Evolutionary conservation across 1,140 invertebrate genomes (phyloP).

Genomic region (Berghia stephanieae): DNA sequence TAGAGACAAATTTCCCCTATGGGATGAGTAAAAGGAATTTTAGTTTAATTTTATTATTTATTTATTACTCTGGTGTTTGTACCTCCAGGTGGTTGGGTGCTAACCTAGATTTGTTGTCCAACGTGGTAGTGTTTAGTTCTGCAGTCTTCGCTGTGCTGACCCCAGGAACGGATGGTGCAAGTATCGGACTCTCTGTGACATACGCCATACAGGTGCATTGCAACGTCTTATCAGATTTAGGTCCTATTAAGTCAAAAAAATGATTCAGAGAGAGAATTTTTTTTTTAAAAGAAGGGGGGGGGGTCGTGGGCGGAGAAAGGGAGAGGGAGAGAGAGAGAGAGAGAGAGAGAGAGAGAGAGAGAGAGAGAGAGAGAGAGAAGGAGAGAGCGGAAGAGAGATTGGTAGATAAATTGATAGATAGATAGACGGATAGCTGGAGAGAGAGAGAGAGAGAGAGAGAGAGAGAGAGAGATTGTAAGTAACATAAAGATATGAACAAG

Average conservation of each 20-base stretch:
- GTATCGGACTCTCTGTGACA: slow-evolving; percentile 67
- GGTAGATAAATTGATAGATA: no score
- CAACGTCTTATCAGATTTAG: background rate
- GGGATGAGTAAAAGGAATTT: no score
- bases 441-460: no score
- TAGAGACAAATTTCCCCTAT: no score
- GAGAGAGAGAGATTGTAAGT: no score
- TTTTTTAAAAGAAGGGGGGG: background rate
- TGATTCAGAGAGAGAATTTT: background rate
- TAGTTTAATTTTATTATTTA: slow-evolving; percentile 20
- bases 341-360: background rate
- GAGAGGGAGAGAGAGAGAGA: background rate
- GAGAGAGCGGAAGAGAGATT: background rate
- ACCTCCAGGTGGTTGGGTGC: slow-evolving; percentile 88
- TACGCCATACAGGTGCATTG: slow-evolving; percentile 69
- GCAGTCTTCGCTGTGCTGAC: slow-evolving; percentile 69
- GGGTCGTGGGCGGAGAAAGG: background rate
- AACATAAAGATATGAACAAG: no score
- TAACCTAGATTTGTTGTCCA: slow-evolving; percentile 82
- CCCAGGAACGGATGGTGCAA: slow-evolving; percentile 62
- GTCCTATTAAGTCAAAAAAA: background rate
- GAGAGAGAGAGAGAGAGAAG: background rate
- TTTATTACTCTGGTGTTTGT: slow-evolving; percentile 41
- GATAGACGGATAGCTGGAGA: no score
- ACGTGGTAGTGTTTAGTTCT: slow-evolving; percentile 69